phyloP scores from a whole-genome alignment of 1,140 invertebrate genomes.

The Meloidogyne exigua region DNA sequence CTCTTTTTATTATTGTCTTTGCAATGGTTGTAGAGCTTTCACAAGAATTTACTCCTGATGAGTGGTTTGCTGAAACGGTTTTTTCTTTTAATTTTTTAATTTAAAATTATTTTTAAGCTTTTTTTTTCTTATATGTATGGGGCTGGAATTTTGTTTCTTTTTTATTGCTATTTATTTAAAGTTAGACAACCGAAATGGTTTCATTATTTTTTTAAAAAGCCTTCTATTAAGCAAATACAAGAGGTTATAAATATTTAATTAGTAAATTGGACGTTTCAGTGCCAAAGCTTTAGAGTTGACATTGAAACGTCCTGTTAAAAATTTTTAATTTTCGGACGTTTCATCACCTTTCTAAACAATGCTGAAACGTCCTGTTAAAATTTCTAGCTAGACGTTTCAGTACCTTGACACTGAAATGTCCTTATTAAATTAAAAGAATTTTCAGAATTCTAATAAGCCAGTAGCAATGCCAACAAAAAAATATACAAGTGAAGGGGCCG shows the following conservation, averaged over 20 bases:
- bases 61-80: conserved; percentile 59
- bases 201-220: conserved; percentile 27
- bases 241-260: neutral
- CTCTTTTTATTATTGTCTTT: conserved; percentile 60
- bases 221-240: neutral
- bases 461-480: neutral
- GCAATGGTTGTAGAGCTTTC: conserved; percentile 58
- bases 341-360: too few species aligned
- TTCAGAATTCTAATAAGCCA: conserved; percentile 41
- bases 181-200: conserved; percentile 53
- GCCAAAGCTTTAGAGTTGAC: conserved; percentile 31
- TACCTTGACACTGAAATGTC: conserved; percentile 56
- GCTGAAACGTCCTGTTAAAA: conserved; percentile 55
- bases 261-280: too few species aligned
- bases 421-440: conserved; percentile 56
- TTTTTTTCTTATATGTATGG: conserved; percentile 62
- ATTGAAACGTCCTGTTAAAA: conserved; percentile 58
- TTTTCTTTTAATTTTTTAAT: neutral
- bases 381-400: too few species aligned
- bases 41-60: conserved; percentile 58
- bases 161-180: conserved; percentile 60
- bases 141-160: conserved; percentile 54
- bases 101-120: conserved; percentile 51
- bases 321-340: too few species aligned
- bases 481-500: neutral